phyloP scores from a whole-genome alignment of 2,113 vertebrate genomes.

The Megalops atlanticus region DNA sequence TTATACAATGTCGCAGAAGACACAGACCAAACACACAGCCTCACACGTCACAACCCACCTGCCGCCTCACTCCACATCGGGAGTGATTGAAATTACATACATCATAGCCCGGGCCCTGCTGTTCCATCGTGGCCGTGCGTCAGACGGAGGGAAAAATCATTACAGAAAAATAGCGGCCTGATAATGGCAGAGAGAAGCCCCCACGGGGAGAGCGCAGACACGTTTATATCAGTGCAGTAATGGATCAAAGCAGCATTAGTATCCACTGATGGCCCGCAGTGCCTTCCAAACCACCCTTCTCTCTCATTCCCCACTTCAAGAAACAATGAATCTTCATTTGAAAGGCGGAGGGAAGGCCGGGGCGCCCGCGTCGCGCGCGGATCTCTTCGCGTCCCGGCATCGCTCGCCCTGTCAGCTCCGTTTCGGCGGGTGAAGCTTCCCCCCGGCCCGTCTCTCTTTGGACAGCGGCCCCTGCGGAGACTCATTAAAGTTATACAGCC shows the following conservation, averaged over 20 bases:
- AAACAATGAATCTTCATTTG: conserved; percentile 11
- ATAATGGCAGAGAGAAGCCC: neutral
- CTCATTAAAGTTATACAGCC: neutral
- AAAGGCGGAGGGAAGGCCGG: neutral
- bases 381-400: neutral
- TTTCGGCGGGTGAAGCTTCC: neutral
- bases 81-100: neutral
- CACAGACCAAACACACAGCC: neutral
- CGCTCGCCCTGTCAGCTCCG: neutral
- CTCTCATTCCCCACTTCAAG: neutral
- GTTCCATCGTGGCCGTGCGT: neutral
- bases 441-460: too few species aligned
- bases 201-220: neutral
- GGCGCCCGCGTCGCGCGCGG: neutral
- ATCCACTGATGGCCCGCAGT: neutral
- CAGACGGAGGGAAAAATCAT: neutral
- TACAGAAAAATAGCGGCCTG: neutral
- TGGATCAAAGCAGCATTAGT: neutral
- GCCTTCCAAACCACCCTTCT: neutral
- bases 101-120: neutral
- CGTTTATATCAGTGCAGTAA: conserved; percentile 3
- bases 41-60: neutral
- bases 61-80: neutral
- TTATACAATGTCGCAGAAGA: neutral
- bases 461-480: neutral